A percentile compares a stretch with the other conserved stretches of the same genome.
Evolutionary conservation across 1,140 invertebrate genomes (phyloP).

Genomic region (Bombus pyrosoma): DNA sequence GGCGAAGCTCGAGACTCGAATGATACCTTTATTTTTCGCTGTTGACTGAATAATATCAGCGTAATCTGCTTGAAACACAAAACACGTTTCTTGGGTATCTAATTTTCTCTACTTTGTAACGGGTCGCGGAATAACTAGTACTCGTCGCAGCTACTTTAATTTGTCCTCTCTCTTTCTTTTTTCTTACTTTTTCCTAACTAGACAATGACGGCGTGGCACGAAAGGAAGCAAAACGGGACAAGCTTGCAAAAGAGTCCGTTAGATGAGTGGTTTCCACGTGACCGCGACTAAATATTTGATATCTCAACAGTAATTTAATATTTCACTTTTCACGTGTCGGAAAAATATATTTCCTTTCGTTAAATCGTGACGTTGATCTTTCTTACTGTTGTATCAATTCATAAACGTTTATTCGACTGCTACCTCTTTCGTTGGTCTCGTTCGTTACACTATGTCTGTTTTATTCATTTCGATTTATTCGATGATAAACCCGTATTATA

Average conservation of each 20-base stretch:
- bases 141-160: constrained; percentile 30
- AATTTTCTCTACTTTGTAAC: constrained; percentile 42
- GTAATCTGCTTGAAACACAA: neutral
- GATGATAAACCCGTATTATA: neutral
- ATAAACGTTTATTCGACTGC: neutral
- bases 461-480: neutral
- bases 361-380: neutral
- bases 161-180: neutral
- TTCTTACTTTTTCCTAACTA: neutral
- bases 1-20: neutral
- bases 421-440: neutral
- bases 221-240: neutral
- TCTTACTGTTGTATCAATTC: neutral
- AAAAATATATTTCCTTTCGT: neutral
- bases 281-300: neutral
- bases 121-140: constrained; percentile 32
- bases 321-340: too few relatives aligned
- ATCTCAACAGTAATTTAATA: neutral
- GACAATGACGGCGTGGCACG: neutral
- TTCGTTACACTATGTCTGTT: neutral
- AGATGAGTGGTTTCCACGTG: neutral
- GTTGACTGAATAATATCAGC: neutral
- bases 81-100: constrained; percentile 18
- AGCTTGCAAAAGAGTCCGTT: neutral
- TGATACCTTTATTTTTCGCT: constrained; percentile 4